Evolutionary conservation across 2,888 invertebrate species (phyloP).

Genomic region (Lepidochrysops patricia): DNA sequence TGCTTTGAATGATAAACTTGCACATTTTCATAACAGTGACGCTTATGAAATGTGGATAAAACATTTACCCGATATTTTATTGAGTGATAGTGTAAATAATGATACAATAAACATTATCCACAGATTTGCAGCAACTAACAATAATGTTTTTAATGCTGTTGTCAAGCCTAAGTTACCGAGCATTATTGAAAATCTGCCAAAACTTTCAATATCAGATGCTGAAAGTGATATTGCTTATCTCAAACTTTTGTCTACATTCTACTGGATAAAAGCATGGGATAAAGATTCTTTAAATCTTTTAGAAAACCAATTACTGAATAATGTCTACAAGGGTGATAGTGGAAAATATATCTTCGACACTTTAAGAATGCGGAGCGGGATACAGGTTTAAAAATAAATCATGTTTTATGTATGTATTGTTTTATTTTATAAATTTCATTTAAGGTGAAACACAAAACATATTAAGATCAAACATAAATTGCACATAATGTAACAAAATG

Average conservation of each 20-base stretch:
- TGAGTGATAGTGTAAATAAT: slow-evolving; percentile 58
- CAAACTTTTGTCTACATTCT: slow-evolving; percentile 70
- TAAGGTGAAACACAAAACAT: slow-evolving; percentile 24
- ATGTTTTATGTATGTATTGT: background rate
- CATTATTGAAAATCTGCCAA: slow-evolving; percentile 64
- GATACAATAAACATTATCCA: slow-evolving; percentile 73
- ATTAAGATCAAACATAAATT: slow-evolving; percentile 5
- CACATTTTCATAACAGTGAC: slow-evolving; percentile 48
- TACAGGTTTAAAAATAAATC: slow-evolving; percentile 26
- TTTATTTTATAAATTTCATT: slow-evolving; percentile 22
- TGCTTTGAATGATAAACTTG: slow-evolving; percentile 52
- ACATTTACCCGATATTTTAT: slow-evolving; percentile 72
- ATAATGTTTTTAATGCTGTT: slow-evolving; percentile 61
- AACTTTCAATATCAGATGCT: slow-evolving; percentile 48
- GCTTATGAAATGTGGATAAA: slow-evolving; percentile 68
- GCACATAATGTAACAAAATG: slow-evolving; percentile 2
- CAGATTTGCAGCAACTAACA: slow-evolving; percentile 73
- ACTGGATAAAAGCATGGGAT: slow-evolving; percentile 67
- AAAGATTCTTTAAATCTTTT: slow-evolving; percentile 51
- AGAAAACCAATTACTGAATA: slow-evolving; percentile 49
- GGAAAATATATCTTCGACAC: slow-evolving; percentile 57
- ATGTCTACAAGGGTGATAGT: slow-evolving; percentile 46
- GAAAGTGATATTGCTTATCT: slow-evolving; percentile 54
- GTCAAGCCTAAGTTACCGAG: slow-evolving; percentile 51
- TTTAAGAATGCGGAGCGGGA: slow-evolving; percentile 46